A percentile compares a stretch with the other conserved stretches of the same genome.
Evolutionary conservation across 2,888 invertebrate genomes (phyloP).

Genomic region (Frankliniella fusca): DNA sequence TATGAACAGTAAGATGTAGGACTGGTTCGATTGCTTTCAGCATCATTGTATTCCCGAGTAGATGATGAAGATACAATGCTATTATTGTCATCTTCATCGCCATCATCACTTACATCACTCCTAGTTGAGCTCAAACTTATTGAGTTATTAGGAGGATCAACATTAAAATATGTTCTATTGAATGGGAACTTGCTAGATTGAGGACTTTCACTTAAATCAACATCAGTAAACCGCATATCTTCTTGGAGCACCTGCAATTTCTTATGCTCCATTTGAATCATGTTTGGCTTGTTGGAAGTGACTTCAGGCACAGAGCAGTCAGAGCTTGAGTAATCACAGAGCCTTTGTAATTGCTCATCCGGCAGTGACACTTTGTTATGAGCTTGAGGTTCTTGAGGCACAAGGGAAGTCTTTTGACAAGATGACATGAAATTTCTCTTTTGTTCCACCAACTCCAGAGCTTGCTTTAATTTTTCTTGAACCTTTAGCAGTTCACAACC

Average conservation of each 20-base stretch:
- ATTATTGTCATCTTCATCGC: too few species aligned
- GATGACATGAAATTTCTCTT: neutral
- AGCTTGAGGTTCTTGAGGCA: neutral
- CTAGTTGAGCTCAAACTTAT: neutral
- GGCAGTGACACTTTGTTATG: too few species aligned
- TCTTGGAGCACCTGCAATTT: too few species aligned
- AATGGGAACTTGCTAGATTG: too few species aligned
- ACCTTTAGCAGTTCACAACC: neutral
- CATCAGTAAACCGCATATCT: too few species aligned
- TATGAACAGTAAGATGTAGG: neutral
- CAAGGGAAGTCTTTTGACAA: neutral
- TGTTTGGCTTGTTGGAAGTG: too few species aligned
- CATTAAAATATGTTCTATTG: too few species aligned
- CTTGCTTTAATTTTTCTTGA: neutral
- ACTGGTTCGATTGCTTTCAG: neutral
- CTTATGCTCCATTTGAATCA: too few species aligned
- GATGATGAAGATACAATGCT: neutral
- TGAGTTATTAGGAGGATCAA: too few species aligned
- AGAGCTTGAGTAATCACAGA: neutral
- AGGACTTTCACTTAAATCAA: too few species aligned
- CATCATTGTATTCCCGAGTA: neutral
- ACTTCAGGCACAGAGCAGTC: neutral
- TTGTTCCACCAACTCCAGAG: neutral
- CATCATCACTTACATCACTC: neutral
- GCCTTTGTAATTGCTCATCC: neutral